Percentiles rank a stretch among this genome's conserved stretches.
Evolutionary conservation across 2,797 vertebrate species (phyloP).

Genomic region (Pristis pectinata): DNA sequence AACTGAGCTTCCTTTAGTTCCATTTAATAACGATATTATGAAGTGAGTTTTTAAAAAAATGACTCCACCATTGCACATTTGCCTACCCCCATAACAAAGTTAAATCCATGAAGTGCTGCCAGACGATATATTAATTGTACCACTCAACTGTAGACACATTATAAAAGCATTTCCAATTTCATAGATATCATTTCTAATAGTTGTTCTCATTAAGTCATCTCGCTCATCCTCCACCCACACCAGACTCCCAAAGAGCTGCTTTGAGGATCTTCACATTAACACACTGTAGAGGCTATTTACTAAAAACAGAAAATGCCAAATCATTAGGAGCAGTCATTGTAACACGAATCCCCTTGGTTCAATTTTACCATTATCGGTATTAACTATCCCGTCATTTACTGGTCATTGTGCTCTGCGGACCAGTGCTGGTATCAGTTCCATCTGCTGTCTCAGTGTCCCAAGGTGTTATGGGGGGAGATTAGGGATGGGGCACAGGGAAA

Average conservation of each 20-base stretch:
- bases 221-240: background rate
- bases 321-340: too few relatives aligned
- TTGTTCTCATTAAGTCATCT: background rate
- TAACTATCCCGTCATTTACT: background rate
- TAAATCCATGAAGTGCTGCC: background rate
- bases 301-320: background rate
- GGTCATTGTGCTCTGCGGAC: background rate
- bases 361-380: background rate
- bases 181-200: background rate
- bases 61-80: background rate
- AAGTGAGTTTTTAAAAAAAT: background rate
- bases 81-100: background rate
- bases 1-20: background rate
- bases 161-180: background rate
- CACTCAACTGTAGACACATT: background rate
- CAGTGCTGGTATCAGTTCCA: background rate
- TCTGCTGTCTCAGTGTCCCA: background rate
- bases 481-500: background rate
- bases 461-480: background rate
- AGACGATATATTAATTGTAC: background rate
- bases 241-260: background rate
- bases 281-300: background rate
- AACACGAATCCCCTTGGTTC: background rate
- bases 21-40: background rate
- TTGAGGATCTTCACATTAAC: background rate